Evolutionary conservation across 2,797 vertebrate genomes (phyloP), one percentile per base, ranked within the genome.

Genomic region (Synaphobranchus kaupii): DNA sequence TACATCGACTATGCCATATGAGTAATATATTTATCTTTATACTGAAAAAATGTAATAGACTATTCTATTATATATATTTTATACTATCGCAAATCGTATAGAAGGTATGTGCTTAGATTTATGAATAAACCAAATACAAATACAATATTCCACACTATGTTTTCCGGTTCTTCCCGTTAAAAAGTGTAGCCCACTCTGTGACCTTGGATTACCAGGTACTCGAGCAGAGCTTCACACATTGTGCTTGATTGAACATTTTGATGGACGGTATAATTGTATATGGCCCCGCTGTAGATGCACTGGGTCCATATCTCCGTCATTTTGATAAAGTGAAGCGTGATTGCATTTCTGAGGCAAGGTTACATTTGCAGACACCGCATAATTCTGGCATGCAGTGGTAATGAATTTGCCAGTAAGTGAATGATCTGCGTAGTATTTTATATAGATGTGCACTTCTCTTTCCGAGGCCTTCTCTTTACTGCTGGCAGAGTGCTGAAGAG

Each of bases 331-430:
- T 68, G 86, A 89, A 84, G 58, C 22, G 84, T 87, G 86, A 90
- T 92, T 88, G 83, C 83, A 52, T 88, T 90, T 87, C 50, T 76
- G 39, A 89, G 86, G 84, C 52, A 78, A 83, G 88, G 84, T 84
- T 76, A 89, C 47, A 84, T 89, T 91, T 92, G 89, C 90, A 88
- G 86, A 90, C 89, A 58, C 86, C 89, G 91, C 90, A 92, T 90
- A 92, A 91, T 90, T 90, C 88, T 47, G 20, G 86, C 90, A 88
- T 88, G 85, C 91, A 86, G 89, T 85, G 88, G 87, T 89, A 88
- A 92, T 93, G 90, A 93, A 90, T 93, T 93, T 93, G 76, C 87
- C 90, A 88, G 85, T 56, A 76, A 89, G 86, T 86, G 88, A 92
- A 88, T 93, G 92, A 93, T 93, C 91, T 90, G 87, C 90, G 91